Conservation (phyloP, 2,113 vertebrate genomes). For the Cynocephalus volans region DNA sequence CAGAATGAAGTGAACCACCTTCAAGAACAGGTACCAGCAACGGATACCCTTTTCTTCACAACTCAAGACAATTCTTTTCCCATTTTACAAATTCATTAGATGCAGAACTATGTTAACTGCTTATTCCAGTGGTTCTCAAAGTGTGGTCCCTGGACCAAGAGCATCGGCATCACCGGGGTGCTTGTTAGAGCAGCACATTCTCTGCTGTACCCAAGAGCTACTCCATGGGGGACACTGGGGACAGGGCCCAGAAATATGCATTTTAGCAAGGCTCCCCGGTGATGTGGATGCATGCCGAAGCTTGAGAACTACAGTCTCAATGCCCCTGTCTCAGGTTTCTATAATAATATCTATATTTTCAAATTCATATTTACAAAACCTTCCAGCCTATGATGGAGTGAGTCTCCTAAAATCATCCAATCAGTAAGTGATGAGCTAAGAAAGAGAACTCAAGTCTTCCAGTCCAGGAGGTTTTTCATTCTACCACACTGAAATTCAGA, state of each 20-base stretch:
- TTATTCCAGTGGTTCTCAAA: not conserved
- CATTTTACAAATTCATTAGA: not conserved
- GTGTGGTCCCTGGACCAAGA: not conserved
- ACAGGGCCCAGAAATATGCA: too few relatives aligned
- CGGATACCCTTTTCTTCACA: not conserved
- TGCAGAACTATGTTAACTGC: not conserved
- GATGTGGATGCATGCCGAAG: too few relatives aligned
- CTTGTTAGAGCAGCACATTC: not conserved
- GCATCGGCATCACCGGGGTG: not conserved
- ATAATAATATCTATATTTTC: not conserved
- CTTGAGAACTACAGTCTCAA: too few relatives aligned
- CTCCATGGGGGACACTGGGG: not conserved
- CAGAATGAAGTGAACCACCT: not conserved
- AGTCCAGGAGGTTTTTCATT: not conserved
- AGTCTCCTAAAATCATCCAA: not conserved
- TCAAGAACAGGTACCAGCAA: not conserved
- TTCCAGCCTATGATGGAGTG: not conserved
- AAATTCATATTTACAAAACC: not conserved
- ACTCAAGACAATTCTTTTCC: not conserved
- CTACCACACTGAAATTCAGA: not conserved
- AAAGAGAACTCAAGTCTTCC: not conserved
- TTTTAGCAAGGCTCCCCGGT: too few relatives aligned
- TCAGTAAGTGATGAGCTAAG: not conserved
- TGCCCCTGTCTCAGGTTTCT: not conserved
- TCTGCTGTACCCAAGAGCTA: fast-evolving